These are phyloP conservation scores for Erpobdella octoculata DNA, from an alignment of 2,888 invertebrate species.

Conservation along the genomic window DNA sequence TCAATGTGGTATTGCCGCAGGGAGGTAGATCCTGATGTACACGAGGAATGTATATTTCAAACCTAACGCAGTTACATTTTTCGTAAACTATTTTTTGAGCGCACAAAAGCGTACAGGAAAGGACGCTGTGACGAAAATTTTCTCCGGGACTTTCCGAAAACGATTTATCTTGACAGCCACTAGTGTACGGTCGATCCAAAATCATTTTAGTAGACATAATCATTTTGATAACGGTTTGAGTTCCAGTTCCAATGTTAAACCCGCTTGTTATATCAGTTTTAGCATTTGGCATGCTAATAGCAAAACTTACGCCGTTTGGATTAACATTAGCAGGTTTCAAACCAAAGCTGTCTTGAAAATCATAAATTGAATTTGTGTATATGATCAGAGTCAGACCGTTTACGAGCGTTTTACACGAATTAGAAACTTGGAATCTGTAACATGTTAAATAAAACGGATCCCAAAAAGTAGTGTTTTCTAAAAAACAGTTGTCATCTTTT, in stretches of 20 bases:
- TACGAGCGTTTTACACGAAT: not conserved
- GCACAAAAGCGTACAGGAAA: slow-evolving; percentile 5
- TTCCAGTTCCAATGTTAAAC: slow-evolving; percentile 17
- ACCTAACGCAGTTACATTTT: slow-evolving; percentile 7
- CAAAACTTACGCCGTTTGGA: slow-evolving; percentile 1
- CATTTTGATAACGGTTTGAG: not conserved
- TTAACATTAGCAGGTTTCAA: not conserved
- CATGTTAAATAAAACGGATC: slow-evolving; percentile 12
- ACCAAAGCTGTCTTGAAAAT: not conserved
- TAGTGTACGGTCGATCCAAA: slow-evolving; percentile 3
- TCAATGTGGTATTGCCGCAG: not conserved
- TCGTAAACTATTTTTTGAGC: not conserved
- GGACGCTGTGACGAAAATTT: not conserved
- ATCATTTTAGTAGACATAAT: not conserved
- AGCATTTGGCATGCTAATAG: not conserved
- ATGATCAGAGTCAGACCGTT: not conserved
- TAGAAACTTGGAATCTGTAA: slow-evolving; percentile 6
- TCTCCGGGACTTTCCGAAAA: not conserved
- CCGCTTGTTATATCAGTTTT: not conserved
- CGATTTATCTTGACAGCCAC: not conserved
- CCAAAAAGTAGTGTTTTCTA: not conserved
- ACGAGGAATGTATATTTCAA: not conserved
- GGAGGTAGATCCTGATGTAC: no score
- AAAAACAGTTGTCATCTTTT: not conserved
- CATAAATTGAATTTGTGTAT: slow-evolving; percentile 8